Base-by-base conservation (phyloP, 1,140 invertebrate genomes). In the Zaprionus gabonicus region DNA sequence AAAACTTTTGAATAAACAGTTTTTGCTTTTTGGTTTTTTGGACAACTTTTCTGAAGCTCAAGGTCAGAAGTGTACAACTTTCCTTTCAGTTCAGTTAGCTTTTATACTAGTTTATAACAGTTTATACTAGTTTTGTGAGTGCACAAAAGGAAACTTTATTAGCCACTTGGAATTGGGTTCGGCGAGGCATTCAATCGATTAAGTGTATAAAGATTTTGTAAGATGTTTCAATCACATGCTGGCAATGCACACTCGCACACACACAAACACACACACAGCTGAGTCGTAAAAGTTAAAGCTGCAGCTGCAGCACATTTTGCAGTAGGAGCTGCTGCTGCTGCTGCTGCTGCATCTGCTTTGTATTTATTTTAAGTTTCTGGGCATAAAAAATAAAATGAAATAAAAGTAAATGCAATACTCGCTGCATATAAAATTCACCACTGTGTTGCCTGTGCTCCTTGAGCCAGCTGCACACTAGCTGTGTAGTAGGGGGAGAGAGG, bases 371-470 rank as follows among this genome's bases (percentile, higher is more conserved):
- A 36, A 65, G 62, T 55, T 55, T 38, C 34, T 53, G 31, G 53
- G 23, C 20, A 15, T 60, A 36, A 63, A 63, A 76, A 77, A 80
- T 71, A 64, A 66, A 67, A 64, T 25, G 23, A 77, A 77, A 81
- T 70, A 55, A 60, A 81, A 82, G 60, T 74, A 67, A 69, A 73
- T 70, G 65, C 64, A 82, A 82, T 76, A 66, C 62, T 56, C 66
- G 73, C 71, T 36, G 23, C 72, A 77, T 46, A 69, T 75, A 56
- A 69, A 73, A 81, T 67, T 78, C 66, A 68, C 31, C 56, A 38
- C 70, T 70, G 49, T 69, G 53, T 76, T 56, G 44, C 46, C 68
- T 62, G 60, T 62, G 60, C 60, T 44, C 63, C 81, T 80, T 73
- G 70, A 73, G 81, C 66, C 60, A 70, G 36, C 23, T 28, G 17